phyloP scores from a whole-genome alignment of 2,113 vertebrate species.

The Crotophaga sulcirostris region DNA sequence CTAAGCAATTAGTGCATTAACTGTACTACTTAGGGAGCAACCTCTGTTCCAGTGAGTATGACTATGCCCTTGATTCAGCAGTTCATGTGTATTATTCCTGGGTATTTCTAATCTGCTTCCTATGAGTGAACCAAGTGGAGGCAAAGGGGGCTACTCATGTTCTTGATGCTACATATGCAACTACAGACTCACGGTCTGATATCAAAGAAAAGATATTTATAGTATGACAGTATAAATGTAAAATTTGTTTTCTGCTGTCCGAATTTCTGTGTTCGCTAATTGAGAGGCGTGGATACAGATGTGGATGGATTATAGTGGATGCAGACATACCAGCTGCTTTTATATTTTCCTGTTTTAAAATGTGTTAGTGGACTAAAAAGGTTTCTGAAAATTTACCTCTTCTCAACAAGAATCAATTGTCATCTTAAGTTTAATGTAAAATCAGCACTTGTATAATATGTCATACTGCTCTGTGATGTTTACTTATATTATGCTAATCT shows the following conservation, averaged over 20 bases:
- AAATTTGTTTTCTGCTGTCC: background rate
- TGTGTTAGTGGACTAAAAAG: background rate
- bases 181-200: background rate
- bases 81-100: background rate
- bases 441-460: background rate
- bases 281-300: background rate
- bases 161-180: background rate
- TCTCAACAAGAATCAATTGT: background rate
- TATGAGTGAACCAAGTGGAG: background rate
- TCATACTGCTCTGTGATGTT: background rate
- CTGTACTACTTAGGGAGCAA: background rate
- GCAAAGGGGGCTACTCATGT: fast-evolving
- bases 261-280: background rate
- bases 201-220: background rate
- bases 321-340: background rate
- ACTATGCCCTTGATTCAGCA: background rate
- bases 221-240: background rate
- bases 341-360: background rate
- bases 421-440: slow-evolving; percentile 16
- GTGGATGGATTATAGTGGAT: background rate
- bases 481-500: slow-evolving; percentile 16
- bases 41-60: background rate
- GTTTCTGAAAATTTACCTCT: slow-evolving; percentile 3
- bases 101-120: background rate
- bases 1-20: background rate